Conservation (phyloP, 2,888 invertebrate species). For the Aproaerema taeniolella region DNA sequence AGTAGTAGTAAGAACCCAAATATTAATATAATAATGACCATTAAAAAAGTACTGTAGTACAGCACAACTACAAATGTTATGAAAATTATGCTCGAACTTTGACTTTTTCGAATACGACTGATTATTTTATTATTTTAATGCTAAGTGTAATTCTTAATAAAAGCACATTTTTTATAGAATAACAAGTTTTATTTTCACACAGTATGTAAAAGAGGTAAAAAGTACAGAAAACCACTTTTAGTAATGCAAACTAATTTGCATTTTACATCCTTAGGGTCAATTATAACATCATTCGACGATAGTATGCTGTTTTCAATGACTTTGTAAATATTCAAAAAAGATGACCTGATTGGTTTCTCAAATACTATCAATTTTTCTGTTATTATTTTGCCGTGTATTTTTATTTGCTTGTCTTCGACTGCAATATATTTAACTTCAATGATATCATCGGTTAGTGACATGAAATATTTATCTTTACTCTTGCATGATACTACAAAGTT, state of each 20-base stretch:
- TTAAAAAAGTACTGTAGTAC: too few species aligned
- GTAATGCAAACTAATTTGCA: slow-evolving; percentile 14
- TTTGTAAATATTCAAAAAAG: slow-evolving; percentile 12
- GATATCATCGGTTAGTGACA: neutral
- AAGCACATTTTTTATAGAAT: neutral
- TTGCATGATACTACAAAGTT: neutral
- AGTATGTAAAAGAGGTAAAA: slow-evolving; percentile 16
- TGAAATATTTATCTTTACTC: neutral
- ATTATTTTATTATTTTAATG: too few species aligned
- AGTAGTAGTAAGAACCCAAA: too few species aligned
- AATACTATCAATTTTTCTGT: slow-evolving; percentile 2
- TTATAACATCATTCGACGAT: neutral
- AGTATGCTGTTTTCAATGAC: neutral
- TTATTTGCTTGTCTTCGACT: slow-evolving; percentile 4
- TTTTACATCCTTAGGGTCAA: slow-evolving; percentile 11
- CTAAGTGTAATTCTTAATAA: too few species aligned
- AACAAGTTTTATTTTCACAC: slow-evolving; percentile 14
- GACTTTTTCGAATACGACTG: too few species aligned
- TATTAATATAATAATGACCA: too few species aligned
- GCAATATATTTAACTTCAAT: neutral
- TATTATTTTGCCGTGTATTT: slow-evolving; percentile 5
- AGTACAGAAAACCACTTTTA: slow-evolving; percentile 9
- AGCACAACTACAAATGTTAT: too few species aligned
- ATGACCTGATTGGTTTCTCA: slow-evolving; percentile 11
- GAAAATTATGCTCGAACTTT: too few species aligned